Base-by-base conservation (phyloP, 35 echinoderm and acorn worm genomes). In the Lytechinus variegatus region DNA sequence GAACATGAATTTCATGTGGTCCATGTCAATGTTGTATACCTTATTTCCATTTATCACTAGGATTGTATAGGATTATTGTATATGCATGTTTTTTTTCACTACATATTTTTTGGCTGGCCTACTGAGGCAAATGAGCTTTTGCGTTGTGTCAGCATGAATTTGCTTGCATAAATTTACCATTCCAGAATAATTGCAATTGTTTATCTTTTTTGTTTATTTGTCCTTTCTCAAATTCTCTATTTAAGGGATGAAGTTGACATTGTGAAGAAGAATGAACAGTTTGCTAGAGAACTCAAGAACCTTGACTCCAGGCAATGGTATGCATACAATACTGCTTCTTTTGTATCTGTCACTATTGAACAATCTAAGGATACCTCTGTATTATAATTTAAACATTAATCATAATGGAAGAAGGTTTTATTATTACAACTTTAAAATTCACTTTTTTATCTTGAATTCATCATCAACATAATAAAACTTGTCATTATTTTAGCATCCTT, bases 201-300 rank as follows among this genome's bases (percentile, higher is more conserved):
- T 9, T 58, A 58, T 9, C 56, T 11, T 56, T 58, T 6, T 58
- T 58, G 0, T 58, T 58, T 9, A 11, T 44, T 44, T 44, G 33
- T 44, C 33, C 33, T 44, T 44, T 44, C 33, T 44, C 33, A 44
- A 44, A 44, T n/a, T 52, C 24, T 54, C 5, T 57, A 53, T 86
- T 79, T 0, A 93, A 99, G 98, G 51, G 95, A 89, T 92, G 95
- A 99, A 86, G 94, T 99, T 6, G 97, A 97, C 55, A 95, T 99
- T 93, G 95, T 99, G 27, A 99, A 99, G 91, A 99, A 99, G 98
- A 99, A 99, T 97, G 97, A 99, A 54, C 96, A 97, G 92, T 96
- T 99, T 86, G 94, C 96, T 1, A 97, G 97, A 86, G 98, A 99
- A 92, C 94, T 99, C 10, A 99, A 95, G 57, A 99, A 99, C 94